A percentile compares a stretch with the other conserved stretches of the same genome.
Conservation (phyloP, 1,140 invertebrate genomes). For the Diabrotica virgifera region DNA sequence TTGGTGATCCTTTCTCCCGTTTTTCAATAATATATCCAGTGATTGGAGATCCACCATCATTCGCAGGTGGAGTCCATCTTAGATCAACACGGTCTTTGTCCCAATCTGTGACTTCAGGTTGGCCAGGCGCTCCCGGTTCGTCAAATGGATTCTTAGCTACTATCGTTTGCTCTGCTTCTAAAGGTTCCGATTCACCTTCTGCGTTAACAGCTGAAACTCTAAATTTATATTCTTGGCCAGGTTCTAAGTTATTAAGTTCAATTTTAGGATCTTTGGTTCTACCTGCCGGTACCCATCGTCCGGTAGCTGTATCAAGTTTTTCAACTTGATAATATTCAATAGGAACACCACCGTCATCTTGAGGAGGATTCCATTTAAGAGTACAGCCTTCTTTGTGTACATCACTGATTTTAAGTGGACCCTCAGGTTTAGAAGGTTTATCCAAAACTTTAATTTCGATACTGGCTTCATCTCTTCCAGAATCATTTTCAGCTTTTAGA, state of each 20-base stretch:
- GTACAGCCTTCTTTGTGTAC: conserved; percentile 91
- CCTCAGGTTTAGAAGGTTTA: conserved; percentile 86
- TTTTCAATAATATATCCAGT: conserved; percentile 93
- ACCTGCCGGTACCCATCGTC: conserved; percentile 81
- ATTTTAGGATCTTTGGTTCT: conserved; percentile 78
- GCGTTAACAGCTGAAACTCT: conserved; percentile 92
- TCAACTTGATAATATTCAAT: conserved; percentile 91
- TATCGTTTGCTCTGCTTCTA: conserved; percentile 84
- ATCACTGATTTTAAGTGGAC: conserved; percentile 83
- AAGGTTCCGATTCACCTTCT: conserved; percentile 90
- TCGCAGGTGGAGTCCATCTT: conserved; percentile 84
- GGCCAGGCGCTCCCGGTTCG: conserved; percentile 86
- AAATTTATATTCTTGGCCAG: conserved; percentile 96
- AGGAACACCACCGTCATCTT: conserved; percentile 87
- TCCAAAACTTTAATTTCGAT: conserved; percentile 84
- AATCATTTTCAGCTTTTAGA: conserved; percentile 87
- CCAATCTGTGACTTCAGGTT: conserved; percentile 88
- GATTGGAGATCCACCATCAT: conserved; percentile 90
- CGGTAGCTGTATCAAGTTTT: conserved; percentile 81
- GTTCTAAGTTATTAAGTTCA: conserved; percentile 79
- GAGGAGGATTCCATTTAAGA: conserved; percentile 90
- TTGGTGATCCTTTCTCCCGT: conserved; percentile 80
- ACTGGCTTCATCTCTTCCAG: conserved; percentile 87
- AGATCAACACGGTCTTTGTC: conserved; percentile 93
- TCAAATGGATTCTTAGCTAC: conserved; percentile 98